Evolutionary conservation across 2,888 invertebrate genomes (phyloP), one percentile per base, ranked within the genome.

Genomic region (Tricholauxania praeusta): DNA sequence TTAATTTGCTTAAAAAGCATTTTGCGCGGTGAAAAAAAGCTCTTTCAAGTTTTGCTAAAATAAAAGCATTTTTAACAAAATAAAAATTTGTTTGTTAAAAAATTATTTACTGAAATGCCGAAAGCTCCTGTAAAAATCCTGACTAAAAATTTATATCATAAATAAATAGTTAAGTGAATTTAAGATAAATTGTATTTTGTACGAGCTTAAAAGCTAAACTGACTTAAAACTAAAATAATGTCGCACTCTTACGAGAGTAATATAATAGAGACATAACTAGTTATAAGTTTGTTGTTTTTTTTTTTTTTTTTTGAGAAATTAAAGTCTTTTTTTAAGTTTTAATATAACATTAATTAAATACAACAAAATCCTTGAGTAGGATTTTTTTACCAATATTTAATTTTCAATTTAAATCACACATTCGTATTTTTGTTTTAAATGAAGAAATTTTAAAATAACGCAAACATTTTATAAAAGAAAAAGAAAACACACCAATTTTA

Each of bases 311-410:
- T 63, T 55, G 28, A 63, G 64, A 64, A 49, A 64, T 28, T 8
- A 14, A 15, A 64, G 28, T 19, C 64, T 32, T 60, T 60, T 60
- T 60, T 22, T n/a, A 51, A 47, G 32, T 51, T 52, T 64, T 59
- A 59, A 14, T 65, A 62, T 70, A 71, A 5, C 60, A 49, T 64
- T 66, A 49, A 52, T 49, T 39, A 68, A 70, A 79, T 79, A 78
- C 82, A 83, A 81, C 79, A 81, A 81, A 80, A 80, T 81, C 78
- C 75, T 71, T n/a, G 57, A 28, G 57, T 55, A 75, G 71, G 71
- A 60, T 69, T 65, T 71, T 66, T 39, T 67, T 72, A 64, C 59
- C 77, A 53, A 71, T 48, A 47, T 63, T 64, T 72, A 62, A 28
- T 60, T 10, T 63, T 51, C 52, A n/a, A 15, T 48, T 32, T 14